Percentiles rank a stretch among this genome's conserved stretches.
These are phyloP conservation scores for Nomada goodeniana DNA, from an alignment of 2,888 invertebrate genomes.

Conservation along the genomic window DNA sequence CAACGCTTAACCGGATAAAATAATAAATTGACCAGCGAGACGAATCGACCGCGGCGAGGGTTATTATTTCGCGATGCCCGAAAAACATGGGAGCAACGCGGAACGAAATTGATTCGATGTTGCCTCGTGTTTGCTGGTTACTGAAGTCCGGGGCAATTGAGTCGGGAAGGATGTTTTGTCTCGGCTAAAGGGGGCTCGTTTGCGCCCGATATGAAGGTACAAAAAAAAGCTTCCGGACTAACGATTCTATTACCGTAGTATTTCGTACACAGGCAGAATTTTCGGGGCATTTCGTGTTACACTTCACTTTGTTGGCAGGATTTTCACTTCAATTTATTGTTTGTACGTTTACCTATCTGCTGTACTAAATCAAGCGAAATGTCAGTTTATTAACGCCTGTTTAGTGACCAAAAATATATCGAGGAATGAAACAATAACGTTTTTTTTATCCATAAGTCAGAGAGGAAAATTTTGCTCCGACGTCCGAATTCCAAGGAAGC, in stretches of 20 bases:
- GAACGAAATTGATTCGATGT: constrained; percentile 24
- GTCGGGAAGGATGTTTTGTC: not conserved
- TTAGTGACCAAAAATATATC: no score
- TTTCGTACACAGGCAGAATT: not conserved
- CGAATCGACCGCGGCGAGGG: constrained; percentile 39
- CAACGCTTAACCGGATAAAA: constrained; percentile 55
- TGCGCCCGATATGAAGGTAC: no score
- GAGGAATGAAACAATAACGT: not conserved
- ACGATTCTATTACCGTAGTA: not conserved
- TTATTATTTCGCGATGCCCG: constrained; percentile 37
- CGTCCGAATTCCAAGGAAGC: constrained; percentile 16
- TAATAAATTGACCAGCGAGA: constrained; percentile 53
- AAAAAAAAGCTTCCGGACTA: no score
- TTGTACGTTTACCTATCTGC: no score
- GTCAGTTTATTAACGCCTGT: no score
- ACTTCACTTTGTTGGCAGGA: not conserved
- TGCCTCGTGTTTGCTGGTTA: not conserved
- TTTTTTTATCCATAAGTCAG: not conserved
- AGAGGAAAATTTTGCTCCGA: not conserved
- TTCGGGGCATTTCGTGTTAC: not conserved
- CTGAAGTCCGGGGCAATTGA: not conserved
- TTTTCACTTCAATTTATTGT: no score
- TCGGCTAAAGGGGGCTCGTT: not conserved
- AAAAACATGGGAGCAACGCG: not conserved
- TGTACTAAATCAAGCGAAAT: no score